Conservation (phyloP, 2,113 vertebrate species). For the Brachirus orientalis region DNA sequence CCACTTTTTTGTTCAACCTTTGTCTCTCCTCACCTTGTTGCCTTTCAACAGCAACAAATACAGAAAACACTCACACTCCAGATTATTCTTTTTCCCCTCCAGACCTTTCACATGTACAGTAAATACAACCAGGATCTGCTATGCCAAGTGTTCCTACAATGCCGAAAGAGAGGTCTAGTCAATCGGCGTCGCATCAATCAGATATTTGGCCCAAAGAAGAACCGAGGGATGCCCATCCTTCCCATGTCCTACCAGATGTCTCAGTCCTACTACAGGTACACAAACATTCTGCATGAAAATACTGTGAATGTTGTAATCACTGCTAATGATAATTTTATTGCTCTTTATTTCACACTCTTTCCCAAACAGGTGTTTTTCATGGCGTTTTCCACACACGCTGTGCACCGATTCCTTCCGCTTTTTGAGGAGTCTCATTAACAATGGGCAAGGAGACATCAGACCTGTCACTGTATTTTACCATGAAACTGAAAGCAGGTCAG, state of each 20-base stretch:
- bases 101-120: slow-evolving; percentile 93
- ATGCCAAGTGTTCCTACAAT: slow-evolving; percentile 87
- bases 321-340: background rate
- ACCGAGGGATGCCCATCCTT: slow-evolving; percentile 89
- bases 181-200: slow-evolving; percentile 90
- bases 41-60: background rate
- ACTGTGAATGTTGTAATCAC: too few relatives aligned
- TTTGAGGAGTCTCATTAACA: slow-evolving; percentile 78
- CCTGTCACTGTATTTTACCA: slow-evolving; percentile 79
- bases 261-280: slow-evolving; percentile 88
- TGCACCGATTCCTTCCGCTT: slow-evolving; percentile 89
- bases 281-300: background rate
- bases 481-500: slow-evolving; percentile 63
- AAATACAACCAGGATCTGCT: slow-evolving; percentile 88
- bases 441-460: slow-evolving; percentile 65
- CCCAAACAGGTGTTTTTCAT: slow-evolving; percentile 86
- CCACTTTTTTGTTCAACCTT: too few relatives aligned
- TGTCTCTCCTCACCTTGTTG: too few relatives aligned
- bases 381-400: slow-evolving; percentile 88
- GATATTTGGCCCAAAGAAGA: slow-evolving; percentile 87
- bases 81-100: background rate
- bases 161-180: slow-evolving; percentile 87
- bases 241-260: slow-evolving; percentile 98
- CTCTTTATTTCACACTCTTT: background rate
- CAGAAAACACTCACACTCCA: background rate